These are phyloP conservation scores for Xiphophorus hellerii DNA, from an alignment of 2,113 vertebrate genomes.

Conservation along the genomic window DNA sequence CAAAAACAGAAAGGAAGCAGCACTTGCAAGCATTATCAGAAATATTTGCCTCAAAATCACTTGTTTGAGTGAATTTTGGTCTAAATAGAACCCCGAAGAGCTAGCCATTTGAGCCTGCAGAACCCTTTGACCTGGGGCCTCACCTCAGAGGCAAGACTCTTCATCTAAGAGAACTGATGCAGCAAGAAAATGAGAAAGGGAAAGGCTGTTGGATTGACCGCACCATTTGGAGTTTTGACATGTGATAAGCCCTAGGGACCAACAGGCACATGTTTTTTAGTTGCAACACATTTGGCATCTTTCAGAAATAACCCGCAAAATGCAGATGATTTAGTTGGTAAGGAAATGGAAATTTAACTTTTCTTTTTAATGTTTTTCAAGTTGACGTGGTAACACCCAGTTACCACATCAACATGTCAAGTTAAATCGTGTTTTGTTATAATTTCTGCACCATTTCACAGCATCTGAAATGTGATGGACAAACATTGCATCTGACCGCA, in stretches of 20 bases:
- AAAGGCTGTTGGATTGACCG: conserved; percentile 60
- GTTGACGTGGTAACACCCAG: conserved; percentile 8
- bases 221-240: conserved; percentile 68
- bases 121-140: conserved; percentile 40
- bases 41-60: conserved; percentile 24
- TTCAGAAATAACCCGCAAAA: conserved; percentile 43
- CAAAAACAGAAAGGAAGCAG: neutral
- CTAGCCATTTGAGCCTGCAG: conserved; percentile 58
- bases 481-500: neutral
- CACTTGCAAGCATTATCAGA: neutral
- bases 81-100: conserved; percentile 43
- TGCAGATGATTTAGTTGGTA: conserved; percentile 35
- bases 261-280: conserved; percentile 63
- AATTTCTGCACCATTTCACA: neutral
- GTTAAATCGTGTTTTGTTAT: neutral
- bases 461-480: too few relatives aligned
- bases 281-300: conserved; percentile 25
- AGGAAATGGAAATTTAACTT: conserved; percentile 20
- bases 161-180: conserved; percentile 65
- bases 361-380: conserved; percentile 4
- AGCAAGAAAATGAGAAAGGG: conserved; percentile 42
- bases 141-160: conserved; percentile 47
- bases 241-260: conserved; percentile 68
- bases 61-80: conserved; percentile 34
- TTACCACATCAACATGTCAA: neutral